A percentile compares a stretch with the other conserved stretches of the same genome.
Conservation (phyloP, 2,797 vertebrate genomes). For the Hipposideros larvatus region DNA sequence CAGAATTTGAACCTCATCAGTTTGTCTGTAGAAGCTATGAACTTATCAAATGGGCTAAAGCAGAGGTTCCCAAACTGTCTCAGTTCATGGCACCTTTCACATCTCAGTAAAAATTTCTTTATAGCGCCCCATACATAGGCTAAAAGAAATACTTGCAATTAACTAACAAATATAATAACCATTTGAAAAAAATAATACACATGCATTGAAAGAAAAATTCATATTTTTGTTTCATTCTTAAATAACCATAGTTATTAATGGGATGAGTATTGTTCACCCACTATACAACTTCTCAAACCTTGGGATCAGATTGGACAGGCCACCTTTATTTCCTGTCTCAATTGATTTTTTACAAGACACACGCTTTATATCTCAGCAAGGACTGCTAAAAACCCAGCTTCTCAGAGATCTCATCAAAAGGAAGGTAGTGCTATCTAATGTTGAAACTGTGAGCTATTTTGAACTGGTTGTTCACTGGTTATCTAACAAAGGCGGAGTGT, state of each 20-base stretch:
- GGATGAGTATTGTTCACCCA: background rate
- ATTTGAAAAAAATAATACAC: background rate
- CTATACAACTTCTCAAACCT: background rate
- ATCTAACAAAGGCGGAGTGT: background rate
- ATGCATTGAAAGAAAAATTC: background rate
- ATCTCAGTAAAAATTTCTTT: background rate
- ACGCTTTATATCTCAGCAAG: background rate
- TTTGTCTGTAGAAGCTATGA: background rate
- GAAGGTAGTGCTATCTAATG: background rate
- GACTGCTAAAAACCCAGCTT: background rate
- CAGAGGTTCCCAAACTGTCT: background rate
- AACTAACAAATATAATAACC: background rate
- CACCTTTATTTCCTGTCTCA: background rate
- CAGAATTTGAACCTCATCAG: background rate
- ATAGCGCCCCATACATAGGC: background rate
- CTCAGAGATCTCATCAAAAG: background rate
- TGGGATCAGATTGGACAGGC: background rate
- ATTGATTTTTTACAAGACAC: background rate
- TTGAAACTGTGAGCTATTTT: background rate
- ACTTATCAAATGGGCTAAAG: background rate
- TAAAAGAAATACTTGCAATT: background rate
- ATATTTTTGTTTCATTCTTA: background rate
- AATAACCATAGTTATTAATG: constrained; percentile 6
- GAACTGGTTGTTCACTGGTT: background rate
- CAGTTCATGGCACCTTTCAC: background rate